phyloP scores from a whole-genome alignment of 2,797 vertebrate species.

The Sebastes itinus region DNA sequence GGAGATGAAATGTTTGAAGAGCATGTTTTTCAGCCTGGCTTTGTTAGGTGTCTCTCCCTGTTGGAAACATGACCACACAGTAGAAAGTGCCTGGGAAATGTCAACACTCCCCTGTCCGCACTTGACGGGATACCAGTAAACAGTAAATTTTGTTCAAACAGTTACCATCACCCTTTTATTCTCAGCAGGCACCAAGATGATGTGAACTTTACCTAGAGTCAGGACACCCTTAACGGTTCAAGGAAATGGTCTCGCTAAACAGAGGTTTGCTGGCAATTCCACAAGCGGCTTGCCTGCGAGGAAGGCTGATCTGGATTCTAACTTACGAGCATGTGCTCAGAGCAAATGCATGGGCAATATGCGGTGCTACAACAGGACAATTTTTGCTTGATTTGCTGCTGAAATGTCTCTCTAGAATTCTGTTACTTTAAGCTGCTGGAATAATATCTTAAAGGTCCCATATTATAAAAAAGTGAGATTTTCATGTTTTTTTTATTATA shows the following conservation, averaged over 20 bases:
- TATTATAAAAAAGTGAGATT: too few species aligned
- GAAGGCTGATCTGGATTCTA: neutral
- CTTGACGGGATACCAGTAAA: constrained; percentile 65
- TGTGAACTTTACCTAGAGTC: constrained; percentile 60
- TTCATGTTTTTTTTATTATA: too few species aligned
- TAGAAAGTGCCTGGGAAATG: constrained; percentile 79
- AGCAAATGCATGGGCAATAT: neutral
- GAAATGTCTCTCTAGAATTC: neutral
- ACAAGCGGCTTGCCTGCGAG: neutral
- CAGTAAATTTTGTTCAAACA: constrained; percentile 66
- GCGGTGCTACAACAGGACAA: neutral
- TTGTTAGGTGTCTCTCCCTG: constrained; percentile 45
- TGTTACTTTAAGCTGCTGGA: neutral
- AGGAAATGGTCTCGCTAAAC: neutral
- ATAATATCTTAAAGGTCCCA: neutral
- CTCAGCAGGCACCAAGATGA: constrained; percentile 35
- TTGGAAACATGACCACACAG: constrained; percentile 59
- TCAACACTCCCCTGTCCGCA: constrained; percentile 69
- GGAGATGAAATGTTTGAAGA: constrained; percentile 27
- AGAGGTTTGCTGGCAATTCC: neutral
- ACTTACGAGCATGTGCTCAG: neutral
- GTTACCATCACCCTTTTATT: constrained; percentile 45
- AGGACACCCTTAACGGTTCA: neutral
- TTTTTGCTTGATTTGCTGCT: neutral
- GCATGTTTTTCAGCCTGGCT: constrained; percentile 37